phyloP scores from a whole-genome alignment of 1,140 invertebrate species.

The Chlorops oryzae region DNA sequence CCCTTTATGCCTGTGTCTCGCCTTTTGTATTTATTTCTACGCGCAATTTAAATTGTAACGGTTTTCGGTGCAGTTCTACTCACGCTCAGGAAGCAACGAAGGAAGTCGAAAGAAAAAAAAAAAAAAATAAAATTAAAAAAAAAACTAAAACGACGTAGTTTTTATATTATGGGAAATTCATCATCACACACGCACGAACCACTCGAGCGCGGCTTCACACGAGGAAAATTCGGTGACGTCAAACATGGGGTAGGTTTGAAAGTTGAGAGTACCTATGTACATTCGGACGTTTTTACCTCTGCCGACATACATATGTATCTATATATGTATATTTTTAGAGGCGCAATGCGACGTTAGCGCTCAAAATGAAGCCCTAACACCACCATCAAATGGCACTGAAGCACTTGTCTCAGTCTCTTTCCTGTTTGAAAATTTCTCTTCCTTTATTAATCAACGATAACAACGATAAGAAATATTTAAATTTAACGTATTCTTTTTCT shows the following conservation, averaged over 20 bases:
- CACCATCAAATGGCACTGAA: background rate
- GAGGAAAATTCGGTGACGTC: conserved; percentile 47
- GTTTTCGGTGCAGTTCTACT: too few relatives aligned
- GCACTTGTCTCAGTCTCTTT: conserved; percentile 32
- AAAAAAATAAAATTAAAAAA: background rate
- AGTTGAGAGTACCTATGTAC: background rate
- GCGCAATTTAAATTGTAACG: too few relatives aligned
- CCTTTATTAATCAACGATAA: too few relatives aligned
- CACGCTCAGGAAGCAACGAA: too few relatives aligned
- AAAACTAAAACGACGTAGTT: conserved; percentile 2
- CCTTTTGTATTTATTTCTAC: too few relatives aligned
- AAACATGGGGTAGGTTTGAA: conserved; percentile 47
- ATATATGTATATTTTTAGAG: too few relatives aligned
- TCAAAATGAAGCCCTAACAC: background rate
- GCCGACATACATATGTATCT: background rate
- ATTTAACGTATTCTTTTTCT: background rate
- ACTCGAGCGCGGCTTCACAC: conserved; percentile 46
- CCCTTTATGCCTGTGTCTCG: too few relatives aligned
- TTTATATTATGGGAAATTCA: conserved; percentile 48
- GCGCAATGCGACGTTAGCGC: background rate
- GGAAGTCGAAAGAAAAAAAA: background rate
- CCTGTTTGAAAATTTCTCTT: background rate
- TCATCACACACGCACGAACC: conserved; percentile 49
- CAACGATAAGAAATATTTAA: too few relatives aligned
- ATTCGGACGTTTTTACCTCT: background rate